Evolutionary conservation across 2,888 invertebrate species (phyloP).

Genomic region (Trachelus iudaicus): DNA sequence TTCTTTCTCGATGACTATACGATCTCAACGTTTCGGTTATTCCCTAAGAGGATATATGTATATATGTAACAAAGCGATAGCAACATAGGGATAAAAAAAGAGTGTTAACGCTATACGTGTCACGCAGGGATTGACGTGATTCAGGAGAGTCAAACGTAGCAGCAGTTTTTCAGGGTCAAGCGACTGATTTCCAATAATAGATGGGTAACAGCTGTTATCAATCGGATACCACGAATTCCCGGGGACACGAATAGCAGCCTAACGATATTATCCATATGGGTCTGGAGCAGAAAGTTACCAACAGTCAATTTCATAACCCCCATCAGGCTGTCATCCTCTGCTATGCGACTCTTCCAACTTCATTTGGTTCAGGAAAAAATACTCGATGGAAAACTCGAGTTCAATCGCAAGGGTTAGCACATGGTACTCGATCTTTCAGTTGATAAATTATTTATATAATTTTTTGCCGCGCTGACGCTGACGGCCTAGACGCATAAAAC

Average conservation of each 20-base stretch:
- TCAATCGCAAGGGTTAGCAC: background rate
- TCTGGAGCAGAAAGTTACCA: background rate
- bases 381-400: background rate
- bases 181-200: background rate
- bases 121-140: too few relatives aligned
- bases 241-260: background rate
- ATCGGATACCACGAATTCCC: background rate
- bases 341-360: background rate
- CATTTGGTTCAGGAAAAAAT: background rate
- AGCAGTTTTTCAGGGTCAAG: background rate
- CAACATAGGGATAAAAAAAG: background rate
- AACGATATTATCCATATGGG: background rate
- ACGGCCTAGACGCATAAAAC: background rate
- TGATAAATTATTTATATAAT: slow-evolving; percentile 2
- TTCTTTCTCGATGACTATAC: background rate
- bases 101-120: background rate
- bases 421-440: background rate
- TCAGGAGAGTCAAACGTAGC: background rate
- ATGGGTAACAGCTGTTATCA: background rate
- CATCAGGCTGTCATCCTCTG: background rate
- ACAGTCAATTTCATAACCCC: background rate
- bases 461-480: background rate
- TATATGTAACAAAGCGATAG: background rate
- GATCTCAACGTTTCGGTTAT: background rate
- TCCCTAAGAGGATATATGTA: background rate